Evolutionary conservation across 2,888 invertebrate species (phyloP), one percentile per base, ranked within the genome.

Genomic region (Unio delphinus): DNA sequence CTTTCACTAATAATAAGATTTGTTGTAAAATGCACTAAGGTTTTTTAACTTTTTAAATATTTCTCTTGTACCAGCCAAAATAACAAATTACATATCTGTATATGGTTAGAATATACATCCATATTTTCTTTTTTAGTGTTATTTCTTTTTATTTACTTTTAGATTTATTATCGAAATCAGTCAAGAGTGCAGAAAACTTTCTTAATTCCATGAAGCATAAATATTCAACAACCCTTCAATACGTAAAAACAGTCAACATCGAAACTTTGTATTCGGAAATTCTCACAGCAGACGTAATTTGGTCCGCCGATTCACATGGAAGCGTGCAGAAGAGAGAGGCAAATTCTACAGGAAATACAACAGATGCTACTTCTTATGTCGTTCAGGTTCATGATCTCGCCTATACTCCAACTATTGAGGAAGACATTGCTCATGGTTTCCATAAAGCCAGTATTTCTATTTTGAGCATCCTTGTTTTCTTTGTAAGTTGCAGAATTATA

Each of bases 381-480:
- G 58, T 60, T n/a, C 59, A 55, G 3, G 59, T 55, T 1, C 61
- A 69, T 56, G 61, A 61, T 11, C 55, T 65, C 23, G 54, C 68
- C 5, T 63, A 75, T 61, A 67, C 60, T 26, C 77, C 81, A 56
- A 73, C 72, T 55, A 68, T 80, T 17, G 79, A 81, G 70, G 80
- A 79, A 58, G 75, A 80, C 0, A 74, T 85, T 26, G 83, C 81
- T 4, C 86, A 86, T 65, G 80, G 73, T 8, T 73, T 85, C 30
- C 86, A 86, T 68, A 83, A 83, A 72, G 79, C 80, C 57, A 84
- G 83, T 59, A 79, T 86, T 3, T 68, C 80, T 20, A 85, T 86
- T n/a, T 69, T 86, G 18, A 74, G 80, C 20, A 74, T 86, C 6
- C 76, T 86, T 4, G 80, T 82, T 3, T 45, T 81, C 17, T 75